Percentiles rank a stretch among this genome's conserved stretches.
Conservation (phyloP, 2,113 vertebrate species). For the Neopipo cinnamomea region DNA sequence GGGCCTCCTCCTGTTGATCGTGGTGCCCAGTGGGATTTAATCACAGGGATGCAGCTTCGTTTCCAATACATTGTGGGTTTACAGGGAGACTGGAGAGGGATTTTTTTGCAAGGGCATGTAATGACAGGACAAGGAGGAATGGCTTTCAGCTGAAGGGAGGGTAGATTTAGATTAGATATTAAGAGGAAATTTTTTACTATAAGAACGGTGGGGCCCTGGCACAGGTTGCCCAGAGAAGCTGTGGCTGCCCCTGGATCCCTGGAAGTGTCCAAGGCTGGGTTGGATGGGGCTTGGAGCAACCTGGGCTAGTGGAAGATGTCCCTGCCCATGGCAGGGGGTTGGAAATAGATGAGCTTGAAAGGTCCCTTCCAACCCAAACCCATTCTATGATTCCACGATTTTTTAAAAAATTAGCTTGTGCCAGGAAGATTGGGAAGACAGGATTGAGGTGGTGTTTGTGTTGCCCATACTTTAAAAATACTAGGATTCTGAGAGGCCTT, state of each 20-base stretch:
- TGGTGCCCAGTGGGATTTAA: background rate
- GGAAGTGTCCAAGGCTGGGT: background rate
- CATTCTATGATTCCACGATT: background rate
- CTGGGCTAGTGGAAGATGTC: background rate
- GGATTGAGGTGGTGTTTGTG: background rate
- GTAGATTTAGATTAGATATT: background rate
- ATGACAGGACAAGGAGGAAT: background rate
- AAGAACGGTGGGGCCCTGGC: background rate
- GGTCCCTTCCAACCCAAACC: background rate
- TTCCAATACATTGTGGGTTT: background rate
- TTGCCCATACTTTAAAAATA: background rate
- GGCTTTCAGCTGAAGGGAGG: too few relatives aligned
- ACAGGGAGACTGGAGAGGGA: background rate
- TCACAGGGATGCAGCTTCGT: background rate
- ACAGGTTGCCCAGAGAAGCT: background rate
- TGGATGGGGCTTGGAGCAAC: background rate
- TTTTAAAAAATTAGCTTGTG: background rate
- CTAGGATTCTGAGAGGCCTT: background rate
- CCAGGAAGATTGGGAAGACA: background rate
- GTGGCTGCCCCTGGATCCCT: background rate
- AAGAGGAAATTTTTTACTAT: background rate
- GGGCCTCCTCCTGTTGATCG: background rate
- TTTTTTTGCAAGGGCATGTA: background rate
- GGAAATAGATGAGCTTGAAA: accelerated
- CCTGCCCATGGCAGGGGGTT: background rate